Base-by-base conservation (phyloP, 1,140 invertebrate species). In the Halictus rubicundus region DNA sequence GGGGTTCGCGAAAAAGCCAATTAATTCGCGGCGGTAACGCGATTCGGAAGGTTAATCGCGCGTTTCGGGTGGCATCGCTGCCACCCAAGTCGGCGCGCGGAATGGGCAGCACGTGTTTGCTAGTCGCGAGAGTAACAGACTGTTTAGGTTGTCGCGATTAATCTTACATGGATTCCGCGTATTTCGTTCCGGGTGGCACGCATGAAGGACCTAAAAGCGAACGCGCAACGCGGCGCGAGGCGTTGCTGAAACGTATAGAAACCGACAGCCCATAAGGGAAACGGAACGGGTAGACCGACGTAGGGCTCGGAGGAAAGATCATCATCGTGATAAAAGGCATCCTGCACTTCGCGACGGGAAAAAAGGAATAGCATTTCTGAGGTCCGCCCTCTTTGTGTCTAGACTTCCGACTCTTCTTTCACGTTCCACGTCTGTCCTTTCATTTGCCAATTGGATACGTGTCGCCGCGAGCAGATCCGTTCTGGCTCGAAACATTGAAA, bases 111-210 rank as follows among this genome's bases (percentile, higher is more conserved):
- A 84, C 71, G 57, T 84, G 83, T 84, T 83, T 66, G 64, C 60
- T 12, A 79, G 65, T 65, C 75, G 68, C 80, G 46, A 49, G 46
- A 49, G 66, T 64, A 71, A 42, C 76, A 39, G 77, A 52, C 81
- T 71, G 77, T 76, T 83, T 84, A 70, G 65, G 66, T 54, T 68
- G 78, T 77, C 72, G 61, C 82, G 81, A 84, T 84, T 84, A 84
- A 84, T 84, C 82, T 84, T 83, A 71, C 68, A 74, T 72, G 71
- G 66, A 63, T 84, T 84, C 83, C 61, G 77, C 77, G 83, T 83
- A 84, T 84, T 46, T 71, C 64, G 77, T 83, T 76, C 66, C 75
- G 49, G 23, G 19, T 32, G 7, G 46, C 76, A 79, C 39, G 37
- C 68, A 81, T 25, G 59, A 42, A 73, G 54, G 42, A 64, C 27